Percentiles rank a stretch among this genome's conserved stretches.
These are phyloP conservation scores for Hydrochoerus hydrochaeris DNA, from an alignment of 2,113 vertebrate genomes.

Conservation along the genomic window DNA sequence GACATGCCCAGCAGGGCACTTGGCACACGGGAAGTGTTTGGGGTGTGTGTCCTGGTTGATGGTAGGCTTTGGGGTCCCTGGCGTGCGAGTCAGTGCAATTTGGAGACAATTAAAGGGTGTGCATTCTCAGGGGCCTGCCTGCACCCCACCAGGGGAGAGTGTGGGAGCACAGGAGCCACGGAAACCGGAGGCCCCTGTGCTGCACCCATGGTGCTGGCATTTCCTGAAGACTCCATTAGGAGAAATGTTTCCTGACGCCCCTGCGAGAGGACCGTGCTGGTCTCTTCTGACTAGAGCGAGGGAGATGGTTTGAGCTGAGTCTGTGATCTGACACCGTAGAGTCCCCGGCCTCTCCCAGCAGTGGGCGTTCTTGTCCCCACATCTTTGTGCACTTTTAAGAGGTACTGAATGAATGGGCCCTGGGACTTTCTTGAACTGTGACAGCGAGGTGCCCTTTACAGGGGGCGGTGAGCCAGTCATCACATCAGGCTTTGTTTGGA, in stretches of 20 bases:
- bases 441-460: neutral
- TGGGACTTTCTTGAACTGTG: neutral
- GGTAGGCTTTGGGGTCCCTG: neutral
- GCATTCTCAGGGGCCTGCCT: neutral
- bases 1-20: fast-evolving
- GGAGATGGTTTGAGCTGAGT: neutral
- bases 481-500: neutral
- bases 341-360: neutral
- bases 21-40: neutral
- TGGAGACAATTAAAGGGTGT: neutral
- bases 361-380: neutral
- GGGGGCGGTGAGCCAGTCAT: neutral
- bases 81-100: neutral
- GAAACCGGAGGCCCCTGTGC: neutral
- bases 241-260: neutral
- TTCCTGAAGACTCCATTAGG: neutral
- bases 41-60: neutral
- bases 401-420: neutral
- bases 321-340: neutral
- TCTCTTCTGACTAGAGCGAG: neutral
- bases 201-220: neutral
- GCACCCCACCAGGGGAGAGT: neutral
- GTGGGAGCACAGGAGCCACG: neutral
- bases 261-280: too few relatives aligned
- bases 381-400: neutral